Evolutionary conservation across 2,888 invertebrate species (phyloP).

Genomic region (Gordius sp.): DNA sequence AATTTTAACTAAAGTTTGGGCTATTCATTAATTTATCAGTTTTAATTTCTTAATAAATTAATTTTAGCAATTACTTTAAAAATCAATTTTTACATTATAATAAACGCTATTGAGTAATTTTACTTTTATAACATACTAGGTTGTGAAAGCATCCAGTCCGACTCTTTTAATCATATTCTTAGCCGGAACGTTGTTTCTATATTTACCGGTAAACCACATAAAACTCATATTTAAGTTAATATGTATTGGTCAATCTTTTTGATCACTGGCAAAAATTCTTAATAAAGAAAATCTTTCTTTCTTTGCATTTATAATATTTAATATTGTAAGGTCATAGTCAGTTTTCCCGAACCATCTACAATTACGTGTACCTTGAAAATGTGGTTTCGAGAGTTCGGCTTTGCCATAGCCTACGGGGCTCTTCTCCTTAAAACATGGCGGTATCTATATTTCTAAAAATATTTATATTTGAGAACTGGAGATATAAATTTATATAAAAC

Average conservation of each 20-base stretch:
- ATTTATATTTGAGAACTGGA: no score
- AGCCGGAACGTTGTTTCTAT: constrained; percentile 27
- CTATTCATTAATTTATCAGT: no score
- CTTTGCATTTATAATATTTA: not conserved
- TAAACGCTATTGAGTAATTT: not conserved
- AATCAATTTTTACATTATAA: not conserved
- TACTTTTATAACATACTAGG: no score
- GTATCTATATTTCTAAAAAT: constrained; percentile 5
- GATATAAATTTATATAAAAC: no score
- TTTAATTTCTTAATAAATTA: no score
- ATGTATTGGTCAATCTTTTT: not conserved
- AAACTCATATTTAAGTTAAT: not conserved
- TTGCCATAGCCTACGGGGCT: not conserved
- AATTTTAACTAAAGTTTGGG: no score
- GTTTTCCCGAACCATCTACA: not conserved
- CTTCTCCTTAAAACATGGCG: constrained; percentile 13
- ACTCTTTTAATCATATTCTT: constrained; percentile 26
- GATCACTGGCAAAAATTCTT: not conserved
- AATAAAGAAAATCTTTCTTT: not conserved
- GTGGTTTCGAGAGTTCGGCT: not conserved
- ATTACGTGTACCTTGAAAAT: constrained; percentile 3
- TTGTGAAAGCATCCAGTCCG: constrained; percentile 29
- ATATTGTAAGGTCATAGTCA: not conserved
- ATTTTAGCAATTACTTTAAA: no score
- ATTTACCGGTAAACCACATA: constrained; percentile 28